A percentile compares a stretch with the other conserved stretches of the same genome.
Conservation (phyloP, 2,888 invertebrate genomes). For the Eretmocerus hayati region DNA sequence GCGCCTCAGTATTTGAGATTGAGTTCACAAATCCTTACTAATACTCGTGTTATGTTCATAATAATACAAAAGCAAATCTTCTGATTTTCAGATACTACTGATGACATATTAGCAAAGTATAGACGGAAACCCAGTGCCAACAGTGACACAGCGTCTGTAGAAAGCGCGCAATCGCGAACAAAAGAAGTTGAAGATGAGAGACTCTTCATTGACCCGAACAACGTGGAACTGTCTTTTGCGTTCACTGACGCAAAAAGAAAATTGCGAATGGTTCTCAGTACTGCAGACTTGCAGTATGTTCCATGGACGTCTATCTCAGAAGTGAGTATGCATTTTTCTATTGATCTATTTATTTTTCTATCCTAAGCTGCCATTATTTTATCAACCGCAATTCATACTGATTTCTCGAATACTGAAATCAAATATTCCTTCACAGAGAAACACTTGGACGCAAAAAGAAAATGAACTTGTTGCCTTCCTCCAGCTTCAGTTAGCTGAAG, state of each 20-base stretch:
- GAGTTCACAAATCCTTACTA: no score
- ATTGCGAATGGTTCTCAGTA: slow-evolving; percentile 81
- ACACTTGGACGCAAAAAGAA: slow-evolving; percentile 44
- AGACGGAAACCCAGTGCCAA: slow-evolving; percentile 61
- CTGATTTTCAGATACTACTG: slow-evolving; percentile 60
- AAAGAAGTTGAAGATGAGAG: slow-evolving; percentile 48
- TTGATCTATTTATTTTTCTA: no score
- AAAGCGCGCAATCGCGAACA: slow-evolving; percentile 43
- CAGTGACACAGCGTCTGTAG: slow-evolving; percentile 49
- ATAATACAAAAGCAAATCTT: no score
- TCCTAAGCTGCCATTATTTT: no score
- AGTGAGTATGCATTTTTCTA: no score
- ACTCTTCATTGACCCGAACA: slow-evolving; percentile 50
- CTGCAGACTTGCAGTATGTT: slow-evolving; percentile 71
- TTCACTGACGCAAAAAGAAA: slow-evolving; percentile 77
- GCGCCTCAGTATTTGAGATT: no score
- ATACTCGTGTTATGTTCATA: no score
- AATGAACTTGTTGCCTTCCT: slow-evolving; percentile 59
- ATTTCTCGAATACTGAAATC: no score
- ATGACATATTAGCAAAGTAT: slow-evolving; percentile 94
- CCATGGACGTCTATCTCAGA: slow-evolving; percentile 39
- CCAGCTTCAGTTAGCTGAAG: slow-evolving; percentile 72
- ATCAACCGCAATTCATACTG: not conserved
- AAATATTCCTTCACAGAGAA: slow-evolving; percentile 33
- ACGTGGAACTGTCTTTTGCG: slow-evolving; percentile 54